Percentiles rank a stretch among this genome's conserved stretches.
Evolutionary conservation across 2,797 vertebrate species (phyloP).

Genomic region (Hyperoplus lanceolatus): DNA sequence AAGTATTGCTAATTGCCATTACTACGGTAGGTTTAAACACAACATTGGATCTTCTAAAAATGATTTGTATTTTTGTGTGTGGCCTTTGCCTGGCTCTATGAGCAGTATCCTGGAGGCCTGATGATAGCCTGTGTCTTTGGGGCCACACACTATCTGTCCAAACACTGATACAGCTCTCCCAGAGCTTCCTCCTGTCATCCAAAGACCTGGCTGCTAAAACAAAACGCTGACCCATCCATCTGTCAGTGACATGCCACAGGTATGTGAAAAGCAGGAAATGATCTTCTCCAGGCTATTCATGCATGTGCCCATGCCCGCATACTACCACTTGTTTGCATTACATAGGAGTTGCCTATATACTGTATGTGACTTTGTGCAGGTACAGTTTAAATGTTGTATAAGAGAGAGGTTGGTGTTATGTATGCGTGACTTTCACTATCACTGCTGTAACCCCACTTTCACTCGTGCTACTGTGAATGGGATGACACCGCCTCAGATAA

Average conservation of each 20-base stretch:
- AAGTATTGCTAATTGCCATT: neutral
- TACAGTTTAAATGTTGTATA: neutral
- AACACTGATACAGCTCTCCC: constrained; percentile 83
- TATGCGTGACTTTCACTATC: neutral
- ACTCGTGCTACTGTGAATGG: constrained; percentile 47
- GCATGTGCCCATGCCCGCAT: neutral
- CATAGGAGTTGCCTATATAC: neutral
- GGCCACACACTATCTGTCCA: constrained; percentile 78
- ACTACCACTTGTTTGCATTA: neutral
- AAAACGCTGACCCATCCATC: constrained; percentile 79
- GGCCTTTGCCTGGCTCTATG: constrained; percentile 32
- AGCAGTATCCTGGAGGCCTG: constrained; percentile 38
- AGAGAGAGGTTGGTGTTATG: neutral
- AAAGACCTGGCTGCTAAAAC: constrained; percentile 75
- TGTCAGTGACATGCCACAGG: constrained; percentile 70
- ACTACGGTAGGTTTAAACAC: neutral
- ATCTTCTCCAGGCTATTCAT: constrained; percentile 26
- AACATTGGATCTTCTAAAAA: neutral
- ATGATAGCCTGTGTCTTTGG: constrained; percentile 55
- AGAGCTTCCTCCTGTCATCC: constrained; percentile 78
- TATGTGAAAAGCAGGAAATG: constrained; percentile 75
- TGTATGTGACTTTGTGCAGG: neutral
- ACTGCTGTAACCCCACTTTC: neutral
- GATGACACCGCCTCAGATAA: constrained; percentile 64
- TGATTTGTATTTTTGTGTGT: constrained; percentile 4